Evolutionary conservation across 2,797 vertebrate genomes (phyloP).

Genomic region (Neomorphus geoffroyi): DNA sequence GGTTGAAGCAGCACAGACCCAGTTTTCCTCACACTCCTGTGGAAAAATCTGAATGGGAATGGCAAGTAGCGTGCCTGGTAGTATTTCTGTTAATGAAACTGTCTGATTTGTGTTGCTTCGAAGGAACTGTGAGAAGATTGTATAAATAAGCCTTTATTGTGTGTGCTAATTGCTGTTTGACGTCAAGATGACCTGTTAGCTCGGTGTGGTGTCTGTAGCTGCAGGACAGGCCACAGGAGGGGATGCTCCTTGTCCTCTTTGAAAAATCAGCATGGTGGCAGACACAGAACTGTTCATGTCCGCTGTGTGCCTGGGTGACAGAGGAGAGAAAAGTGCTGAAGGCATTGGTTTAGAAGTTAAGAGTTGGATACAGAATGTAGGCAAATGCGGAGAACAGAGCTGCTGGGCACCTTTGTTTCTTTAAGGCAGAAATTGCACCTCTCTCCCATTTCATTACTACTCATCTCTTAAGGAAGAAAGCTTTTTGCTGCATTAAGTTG

Average conservation of each 20-base stretch:
- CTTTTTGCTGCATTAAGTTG: not conserved
- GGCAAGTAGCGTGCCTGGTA: not conserved
- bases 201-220: not conserved
- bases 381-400: not conserved
- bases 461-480: not conserved
- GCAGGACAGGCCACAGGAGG: not conserved
- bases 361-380: not conserved
- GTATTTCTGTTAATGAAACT: not conserved
- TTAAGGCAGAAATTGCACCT: not conserved
- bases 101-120: not conserved
- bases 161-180: not conserved
- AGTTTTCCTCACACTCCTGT: not conserved
- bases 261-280: not conserved
- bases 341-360: not conserved
- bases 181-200: not conserved
- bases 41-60: not conserved
- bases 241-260: not conserved
- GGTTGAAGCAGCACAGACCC: not conserved
- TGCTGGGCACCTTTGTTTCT: not conserved
- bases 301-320: not conserved
- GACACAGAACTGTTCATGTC: not conserved
- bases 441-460: not conserved
- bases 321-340: not conserved
- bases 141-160: not conserved
- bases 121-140: not conserved